Evolutionary conservation across 2,113 vertebrate genomes (phyloP).

Genomic region (Ptilorrhoa leucosticta): DNA sequence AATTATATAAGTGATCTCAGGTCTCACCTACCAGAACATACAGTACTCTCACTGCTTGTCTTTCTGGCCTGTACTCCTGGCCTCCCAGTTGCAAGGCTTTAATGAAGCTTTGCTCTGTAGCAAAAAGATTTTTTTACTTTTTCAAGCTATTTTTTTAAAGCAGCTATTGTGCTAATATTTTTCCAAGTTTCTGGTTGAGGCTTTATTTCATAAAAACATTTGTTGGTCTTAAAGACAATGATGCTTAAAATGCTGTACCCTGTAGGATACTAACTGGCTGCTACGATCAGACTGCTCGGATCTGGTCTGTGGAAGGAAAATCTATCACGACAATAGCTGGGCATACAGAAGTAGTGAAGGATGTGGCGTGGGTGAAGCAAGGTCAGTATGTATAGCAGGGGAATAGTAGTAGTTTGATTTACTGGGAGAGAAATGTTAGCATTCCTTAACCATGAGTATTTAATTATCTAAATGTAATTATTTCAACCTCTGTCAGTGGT

Average conservation of each 20-base stretch:
- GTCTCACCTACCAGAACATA: background rate
- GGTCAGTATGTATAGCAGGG: slow-evolving; percentile 67
- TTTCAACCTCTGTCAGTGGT: background rate
- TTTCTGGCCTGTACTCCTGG: background rate
- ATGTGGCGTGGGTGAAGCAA: slow-evolving; percentile 93
- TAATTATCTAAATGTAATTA: background rate
- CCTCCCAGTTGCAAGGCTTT: background rate
- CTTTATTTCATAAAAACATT: background rate
- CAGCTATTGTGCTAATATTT: background rate
- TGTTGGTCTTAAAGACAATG: background rate
- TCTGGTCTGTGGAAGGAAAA: slow-evolving; percentile 95
- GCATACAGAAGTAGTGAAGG: slow-evolving; percentile 94
- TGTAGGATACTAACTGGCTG: slow-evolving; percentile 93
- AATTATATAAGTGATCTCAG: background rate
- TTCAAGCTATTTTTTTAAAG: background rate
- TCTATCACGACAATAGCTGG: slow-evolving; percentile 84
- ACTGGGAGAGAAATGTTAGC: background rate
- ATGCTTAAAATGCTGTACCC: background rate
- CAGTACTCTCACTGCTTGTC: background rate
- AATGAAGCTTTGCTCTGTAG: background rate
- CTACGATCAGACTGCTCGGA: slow-evolving; percentile 91
- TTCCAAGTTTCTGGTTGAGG: background rate
- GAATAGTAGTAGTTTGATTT: background rate
- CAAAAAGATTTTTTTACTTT: background rate
- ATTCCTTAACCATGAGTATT: background rate